These are phyloP conservation scores for Rana temporaria DNA, from an alignment of 2,113 vertebrate species.

Conservation along the genomic window DNA sequence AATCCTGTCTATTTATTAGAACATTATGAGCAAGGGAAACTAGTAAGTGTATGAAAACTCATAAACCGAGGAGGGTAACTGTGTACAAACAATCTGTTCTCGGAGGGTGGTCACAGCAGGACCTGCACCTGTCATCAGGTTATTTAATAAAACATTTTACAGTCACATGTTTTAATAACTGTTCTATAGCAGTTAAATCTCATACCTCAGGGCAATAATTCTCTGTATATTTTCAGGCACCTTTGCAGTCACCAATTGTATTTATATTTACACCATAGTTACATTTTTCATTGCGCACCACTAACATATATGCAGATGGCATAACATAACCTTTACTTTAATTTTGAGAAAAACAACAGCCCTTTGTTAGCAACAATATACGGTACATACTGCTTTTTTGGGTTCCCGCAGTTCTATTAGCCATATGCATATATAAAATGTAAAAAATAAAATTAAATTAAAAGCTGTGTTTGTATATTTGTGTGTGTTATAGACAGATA, in stretches of 20 bases:
- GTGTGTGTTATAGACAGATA: too few species aligned
- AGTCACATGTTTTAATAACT: conserved; percentile 40
- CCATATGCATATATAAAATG: too few species aligned
- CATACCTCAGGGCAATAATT: background rate
- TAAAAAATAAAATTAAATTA: too few species aligned
- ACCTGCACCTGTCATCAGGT: conserved; percentile 41
- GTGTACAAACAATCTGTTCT: conserved; percentile 16
- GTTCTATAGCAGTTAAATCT: conserved; percentile 27
- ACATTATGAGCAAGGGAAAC: conserved; percentile 2
- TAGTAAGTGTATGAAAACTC: conserved; percentile 40
- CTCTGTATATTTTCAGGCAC: background rate
- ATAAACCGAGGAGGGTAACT: background rate
- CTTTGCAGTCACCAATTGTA: conserved; percentile 5
- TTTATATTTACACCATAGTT: background rate
- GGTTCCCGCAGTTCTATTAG: too few species aligned
- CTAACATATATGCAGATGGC: too few species aligned
- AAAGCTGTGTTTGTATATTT: too few species aligned
- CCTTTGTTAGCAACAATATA: too few species aligned
- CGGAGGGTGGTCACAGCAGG: conserved; percentile 30
- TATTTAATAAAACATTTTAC: conserved; percentile 42
- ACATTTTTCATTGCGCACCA: too few species aligned
- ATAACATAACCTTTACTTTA: too few species aligned
- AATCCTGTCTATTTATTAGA: conserved; percentile 19
- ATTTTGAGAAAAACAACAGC: too few species aligned
- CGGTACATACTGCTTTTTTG: too few species aligned